Conservation (phyloP, 2,113 vertebrate genomes). For the Greenwoodochromis staneri region DNA sequence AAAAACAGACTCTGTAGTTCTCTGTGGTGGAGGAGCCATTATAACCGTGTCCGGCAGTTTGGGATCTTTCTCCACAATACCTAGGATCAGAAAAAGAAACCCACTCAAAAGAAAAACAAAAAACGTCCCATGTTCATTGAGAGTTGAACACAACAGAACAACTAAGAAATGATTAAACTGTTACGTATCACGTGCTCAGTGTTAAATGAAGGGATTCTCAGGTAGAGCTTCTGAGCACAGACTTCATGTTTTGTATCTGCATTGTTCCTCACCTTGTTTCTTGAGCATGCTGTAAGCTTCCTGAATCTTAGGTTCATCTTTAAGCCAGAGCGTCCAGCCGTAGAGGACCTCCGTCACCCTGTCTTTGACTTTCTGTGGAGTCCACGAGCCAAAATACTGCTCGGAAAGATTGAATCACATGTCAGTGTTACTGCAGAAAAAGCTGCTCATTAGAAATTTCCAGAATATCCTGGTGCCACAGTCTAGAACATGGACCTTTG, state of each 20-base stretch:
- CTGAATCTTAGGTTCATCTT: constrained; percentile 84
- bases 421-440: not conserved
- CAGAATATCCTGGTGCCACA: not conserved
- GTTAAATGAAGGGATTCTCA: not conserved
- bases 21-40: constrained; percentile 80
- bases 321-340: constrained; percentile 90
- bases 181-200: not conserved
- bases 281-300: constrained; percentile 90
- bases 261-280: constrained; percentile 81
- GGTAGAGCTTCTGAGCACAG: not conserved
- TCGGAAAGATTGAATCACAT: not conserved
- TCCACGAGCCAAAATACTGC: constrained; percentile 83
- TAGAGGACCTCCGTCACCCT: constrained; percentile 82
- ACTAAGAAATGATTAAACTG: not conserved
- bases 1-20: constrained; percentile 80
- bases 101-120: fast-evolving
- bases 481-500: not conserved
- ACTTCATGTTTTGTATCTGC: not conserved
- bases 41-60: constrained; percentile 74
- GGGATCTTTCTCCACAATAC: constrained; percentile 86
- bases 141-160: not conserved
- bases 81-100: constrained; percentile 41
- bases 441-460: not conserved
- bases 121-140: not conserved
- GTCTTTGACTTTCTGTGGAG: constrained; percentile 79